These are phyloP conservation scores for Florisuga fusca DNA, from an alignment of 2,797 vertebrate genomes.

Conservation along the genomic window DNA sequence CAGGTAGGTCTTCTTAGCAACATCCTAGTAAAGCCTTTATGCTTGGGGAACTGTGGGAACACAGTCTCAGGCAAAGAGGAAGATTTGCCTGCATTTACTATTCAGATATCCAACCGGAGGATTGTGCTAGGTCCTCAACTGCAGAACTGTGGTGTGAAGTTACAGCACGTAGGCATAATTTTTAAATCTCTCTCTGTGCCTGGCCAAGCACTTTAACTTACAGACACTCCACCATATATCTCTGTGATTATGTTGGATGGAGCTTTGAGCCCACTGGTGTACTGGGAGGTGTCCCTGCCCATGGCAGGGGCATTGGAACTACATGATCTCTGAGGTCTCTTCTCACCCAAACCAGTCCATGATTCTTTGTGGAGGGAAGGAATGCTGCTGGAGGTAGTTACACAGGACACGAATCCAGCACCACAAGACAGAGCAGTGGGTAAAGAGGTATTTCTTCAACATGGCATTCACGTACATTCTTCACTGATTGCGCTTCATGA, in stretches of 20 bases:
- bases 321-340: too few species aligned
- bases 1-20: neutral
- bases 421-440: neutral
- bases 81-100: slow-evolving; percentile 2
- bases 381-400: neutral
- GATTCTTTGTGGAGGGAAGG: neutral
- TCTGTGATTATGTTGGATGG: neutral
- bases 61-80: neutral
- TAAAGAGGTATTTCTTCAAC: neutral
- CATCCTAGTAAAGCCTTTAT: neutral
- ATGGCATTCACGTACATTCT: accelerated
- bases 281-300: too few species aligned
- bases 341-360: neutral
- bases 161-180: neutral
- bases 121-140: neutral
- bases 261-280: too few species aligned
- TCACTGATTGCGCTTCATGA: neutral
- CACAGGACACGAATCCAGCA: neutral
- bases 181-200: neutral
- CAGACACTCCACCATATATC: neutral
- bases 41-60: neutral
- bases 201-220: neutral
- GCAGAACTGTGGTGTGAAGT: neutral
- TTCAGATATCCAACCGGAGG: neutral
- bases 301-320: too few species aligned